Evolutionary conservation across 2,888 invertebrate genomes (phyloP).

Genomic region (Nomada fabriciana): DNA sequence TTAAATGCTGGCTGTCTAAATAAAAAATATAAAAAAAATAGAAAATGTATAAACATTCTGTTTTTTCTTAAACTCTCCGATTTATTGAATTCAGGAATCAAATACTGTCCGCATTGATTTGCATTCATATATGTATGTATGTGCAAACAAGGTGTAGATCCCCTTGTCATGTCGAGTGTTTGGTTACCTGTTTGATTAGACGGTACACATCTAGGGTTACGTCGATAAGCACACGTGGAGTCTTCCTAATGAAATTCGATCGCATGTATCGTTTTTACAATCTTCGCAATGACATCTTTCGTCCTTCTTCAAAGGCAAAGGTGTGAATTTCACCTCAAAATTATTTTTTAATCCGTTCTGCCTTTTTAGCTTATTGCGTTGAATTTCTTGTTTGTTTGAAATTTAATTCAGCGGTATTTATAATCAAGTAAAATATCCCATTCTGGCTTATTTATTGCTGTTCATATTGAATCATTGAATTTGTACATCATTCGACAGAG

Average conservation of each 20-base stretch:
- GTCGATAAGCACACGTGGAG: slow-evolving; percentile 51
- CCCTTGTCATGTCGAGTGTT: slow-evolving; percentile 52
- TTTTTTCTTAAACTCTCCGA: not conserved
- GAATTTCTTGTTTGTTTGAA: not conserved
- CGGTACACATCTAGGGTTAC: slow-evolving; percentile 59
- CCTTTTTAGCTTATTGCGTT: not conserved
- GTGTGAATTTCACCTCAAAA: slow-evolving; percentile 39
- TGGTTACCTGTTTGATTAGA: slow-evolving; percentile 66
- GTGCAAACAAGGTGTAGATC: slow-evolving; percentile 49
- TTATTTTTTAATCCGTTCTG: slow-evolving; percentile 6
- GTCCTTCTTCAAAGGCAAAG: slow-evolving; percentile 60
- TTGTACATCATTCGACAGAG: too few species aligned
- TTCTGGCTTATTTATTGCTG: too few species aligned
- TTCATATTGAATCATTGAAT: too few species aligned
- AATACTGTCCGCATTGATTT: not conserved
- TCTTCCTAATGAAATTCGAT: slow-evolving; percentile 63
- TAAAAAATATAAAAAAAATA: too few species aligned
- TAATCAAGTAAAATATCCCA: not conserved
- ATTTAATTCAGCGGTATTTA: not conserved
- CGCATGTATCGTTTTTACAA: slow-evolving; percentile 57
- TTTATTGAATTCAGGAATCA: slow-evolving; percentile 7
- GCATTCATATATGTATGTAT: slow-evolving; percentile 3
- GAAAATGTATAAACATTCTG: not conserved
- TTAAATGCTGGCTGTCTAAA: too few species aligned
- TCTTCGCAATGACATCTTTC: slow-evolving; percentile 28